These are phyloP conservation scores for Nycticebus coucang DNA, from an alignment of 2,113 vertebrate species.

Conservation along the genomic window DNA sequence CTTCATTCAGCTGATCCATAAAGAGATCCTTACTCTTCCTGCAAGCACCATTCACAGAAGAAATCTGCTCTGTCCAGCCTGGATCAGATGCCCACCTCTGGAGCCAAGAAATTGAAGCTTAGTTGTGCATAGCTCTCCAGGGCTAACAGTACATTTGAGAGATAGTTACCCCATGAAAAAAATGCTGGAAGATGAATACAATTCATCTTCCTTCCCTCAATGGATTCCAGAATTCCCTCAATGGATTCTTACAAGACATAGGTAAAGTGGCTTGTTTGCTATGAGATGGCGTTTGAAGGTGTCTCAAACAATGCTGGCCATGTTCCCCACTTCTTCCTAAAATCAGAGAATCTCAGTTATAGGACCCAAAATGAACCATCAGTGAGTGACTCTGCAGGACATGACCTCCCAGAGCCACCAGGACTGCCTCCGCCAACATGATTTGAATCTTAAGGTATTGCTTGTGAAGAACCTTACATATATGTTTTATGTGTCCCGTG, in stretches of 20 bases:
- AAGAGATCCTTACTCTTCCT: background rate
- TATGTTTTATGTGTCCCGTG: accelerated
- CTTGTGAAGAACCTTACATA: background rate
- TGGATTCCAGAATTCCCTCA: background rate
- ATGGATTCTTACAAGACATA: background rate
- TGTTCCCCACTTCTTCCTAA: background rate
- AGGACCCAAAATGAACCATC: background rate
- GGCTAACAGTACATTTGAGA: background rate
- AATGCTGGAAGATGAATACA: background rate
- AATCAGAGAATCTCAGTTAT: background rate
- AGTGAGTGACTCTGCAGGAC: background rate
- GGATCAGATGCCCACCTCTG: background rate
- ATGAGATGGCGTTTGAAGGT: background rate
- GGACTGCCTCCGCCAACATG: background rate
- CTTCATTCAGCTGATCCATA: background rate
- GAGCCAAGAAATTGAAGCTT: background rate
- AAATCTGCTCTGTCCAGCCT: background rate
- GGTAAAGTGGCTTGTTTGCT: background rate
- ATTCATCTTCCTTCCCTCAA: too few species aligned
- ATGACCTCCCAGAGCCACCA: background rate
- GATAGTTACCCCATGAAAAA: background rate
- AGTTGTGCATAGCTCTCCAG: background rate
- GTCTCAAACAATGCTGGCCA: background rate
- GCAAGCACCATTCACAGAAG: background rate
- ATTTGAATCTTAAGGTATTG: background rate